Percentiles rank a stretch among this genome's conserved stretches.
phyloP scores from a whole-genome alignment of 2,113 vertebrate genomes.

The Heptranchias perlo region DNA sequence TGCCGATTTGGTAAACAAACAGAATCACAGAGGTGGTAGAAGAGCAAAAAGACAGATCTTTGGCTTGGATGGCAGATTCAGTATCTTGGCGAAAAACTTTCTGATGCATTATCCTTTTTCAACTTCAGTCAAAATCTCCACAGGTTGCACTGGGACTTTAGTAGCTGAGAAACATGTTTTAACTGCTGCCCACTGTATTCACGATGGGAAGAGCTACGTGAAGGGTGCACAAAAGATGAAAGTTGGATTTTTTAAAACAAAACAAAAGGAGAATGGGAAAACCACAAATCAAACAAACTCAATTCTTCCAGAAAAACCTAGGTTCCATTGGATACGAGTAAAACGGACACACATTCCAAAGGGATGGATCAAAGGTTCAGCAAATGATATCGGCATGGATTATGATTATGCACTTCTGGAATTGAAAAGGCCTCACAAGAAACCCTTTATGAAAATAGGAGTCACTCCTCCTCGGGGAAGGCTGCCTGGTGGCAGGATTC shows the following conservation, averaged over 20 bases:
- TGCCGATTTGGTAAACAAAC: constrained; percentile 36
- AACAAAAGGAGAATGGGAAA: constrained; percentile 60
- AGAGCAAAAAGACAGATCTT: constrained; percentile 88
- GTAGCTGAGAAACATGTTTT: constrained; percentile 89
- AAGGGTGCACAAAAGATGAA: constrained; percentile 89
- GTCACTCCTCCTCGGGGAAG: constrained; percentile 75
- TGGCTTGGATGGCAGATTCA: constrained; percentile 85
- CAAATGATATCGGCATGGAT: constrained; percentile 96
- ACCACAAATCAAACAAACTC: constrained; percentile 52
- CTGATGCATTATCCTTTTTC: constrained; percentile 89
- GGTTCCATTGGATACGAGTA: constrained; percentile 96
- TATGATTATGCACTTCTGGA: constrained; percentile 95
- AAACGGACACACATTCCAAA: constrained; percentile 94
- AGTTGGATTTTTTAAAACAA: constrained; percentile 85
- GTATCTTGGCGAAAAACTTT: constrained; percentile 83
- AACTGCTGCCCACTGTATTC: constrained; percentile 90
- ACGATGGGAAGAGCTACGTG: constrained; percentile 90
- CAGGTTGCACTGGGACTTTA: constrained; percentile 84
- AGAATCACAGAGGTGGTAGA: constrained; percentile 44
- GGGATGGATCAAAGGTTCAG: constrained; percentile 93
- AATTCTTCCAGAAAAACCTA: constrained; percentile 65
- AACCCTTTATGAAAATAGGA: constrained; percentile 89
- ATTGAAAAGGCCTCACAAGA: constrained; percentile 88
- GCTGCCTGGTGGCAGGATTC: constrained; percentile 80
- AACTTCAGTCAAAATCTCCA: constrained; percentile 87